Conservation (phyloP, 2,113 vertebrate species). For the Murina feae region DNA sequence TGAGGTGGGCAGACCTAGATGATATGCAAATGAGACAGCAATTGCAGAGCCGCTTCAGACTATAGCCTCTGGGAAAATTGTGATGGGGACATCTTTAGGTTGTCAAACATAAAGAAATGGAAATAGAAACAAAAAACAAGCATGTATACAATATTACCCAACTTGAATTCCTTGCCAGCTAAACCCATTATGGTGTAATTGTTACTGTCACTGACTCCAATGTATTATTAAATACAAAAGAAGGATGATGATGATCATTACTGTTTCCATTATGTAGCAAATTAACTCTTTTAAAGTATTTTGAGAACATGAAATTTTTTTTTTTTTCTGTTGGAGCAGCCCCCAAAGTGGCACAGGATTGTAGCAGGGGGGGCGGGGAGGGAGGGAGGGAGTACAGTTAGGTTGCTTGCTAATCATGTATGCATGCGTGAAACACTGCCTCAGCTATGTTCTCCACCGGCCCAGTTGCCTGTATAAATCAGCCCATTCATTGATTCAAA, state of each 20-base stretch:
- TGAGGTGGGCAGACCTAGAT: background rate
- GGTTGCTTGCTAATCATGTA: background rate
- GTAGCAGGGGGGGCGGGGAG: rapidly evolving
- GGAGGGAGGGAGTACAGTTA: background rate
- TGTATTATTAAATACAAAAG: conserved; percentile 43
- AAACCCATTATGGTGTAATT: conserved; percentile 3
- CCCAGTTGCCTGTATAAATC: background rate
- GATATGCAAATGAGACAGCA: background rate
- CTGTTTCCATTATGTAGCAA: background rate
- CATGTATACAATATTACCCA: background rate
- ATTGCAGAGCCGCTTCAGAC: background rate
- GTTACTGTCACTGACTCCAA: background rate
- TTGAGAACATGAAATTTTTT: conserved; percentile 6
- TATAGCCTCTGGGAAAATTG: background rate
- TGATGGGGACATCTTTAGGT: background rate
- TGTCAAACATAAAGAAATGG: background rate
- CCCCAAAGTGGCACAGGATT: background rate
- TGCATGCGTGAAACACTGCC: background rate
- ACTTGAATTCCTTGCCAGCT: background rate
- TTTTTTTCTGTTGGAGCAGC: background rate
- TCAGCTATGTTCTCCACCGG: background rate
- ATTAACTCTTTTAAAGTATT: conserved; percentile 11
- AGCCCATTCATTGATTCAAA: background rate
- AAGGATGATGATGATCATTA: background rate
- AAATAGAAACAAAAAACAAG: background rate